Percentiles rank a stretch among this genome's conserved stretches.
Evolutionary conservation across 1,140 invertebrate genomes (phyloP).

Genomic region (Drosophila kohkoa): DNA sequence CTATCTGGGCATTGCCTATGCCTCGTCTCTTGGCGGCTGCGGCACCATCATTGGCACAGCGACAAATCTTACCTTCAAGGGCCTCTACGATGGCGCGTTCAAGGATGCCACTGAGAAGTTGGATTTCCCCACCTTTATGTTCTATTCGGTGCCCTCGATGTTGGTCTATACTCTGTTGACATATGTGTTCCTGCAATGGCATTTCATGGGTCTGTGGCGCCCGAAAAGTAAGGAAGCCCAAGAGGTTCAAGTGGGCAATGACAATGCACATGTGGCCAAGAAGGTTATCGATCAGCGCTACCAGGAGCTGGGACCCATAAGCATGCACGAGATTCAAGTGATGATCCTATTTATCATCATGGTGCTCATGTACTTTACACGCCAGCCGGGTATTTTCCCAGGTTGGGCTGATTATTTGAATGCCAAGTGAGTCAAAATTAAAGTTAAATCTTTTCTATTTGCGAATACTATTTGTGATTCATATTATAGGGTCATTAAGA

Average conservation of each 20-base stretch:
- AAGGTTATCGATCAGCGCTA: constrained; percentile 91
- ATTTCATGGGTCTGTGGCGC: constrained; percentile 91
- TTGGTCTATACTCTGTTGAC: constrained; percentile 89
- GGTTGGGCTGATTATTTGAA: constrained; percentile 73
- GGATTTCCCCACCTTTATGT: constrained; percentile 92
- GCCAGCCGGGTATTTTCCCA: constrained; percentile 88
- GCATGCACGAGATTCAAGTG: constrained; percentile 92
- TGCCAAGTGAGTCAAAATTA: constrained; percentile 52
- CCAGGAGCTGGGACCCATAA: constrained; percentile 91
- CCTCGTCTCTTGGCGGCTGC: constrained; percentile 92
- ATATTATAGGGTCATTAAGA: constrained; percentile 88
- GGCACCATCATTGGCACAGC: constrained; percentile 95
- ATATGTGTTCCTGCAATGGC: constrained; percentile 90
- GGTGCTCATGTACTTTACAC: constrained; percentile 94
- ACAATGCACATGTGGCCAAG: constrained; percentile 88
- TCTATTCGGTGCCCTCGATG: constrained; percentile 88
- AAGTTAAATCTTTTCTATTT: not conserved
- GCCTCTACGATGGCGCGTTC: constrained; percentile 88
- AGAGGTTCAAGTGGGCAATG: constrained; percentile 86
- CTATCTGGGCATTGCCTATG: constrained; percentile 92
- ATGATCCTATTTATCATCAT: constrained; percentile 91
- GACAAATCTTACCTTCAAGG: constrained; percentile 95
- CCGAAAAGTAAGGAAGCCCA: constrained; percentile 87
- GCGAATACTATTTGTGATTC: not conserved
- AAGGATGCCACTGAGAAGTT: constrained; percentile 86